Evolutionary conservation across 2,113 vertebrate genomes (phyloP), one percentile per base, ranked within the genome.

Genomic region (Coptodon rendalli): DNA sequence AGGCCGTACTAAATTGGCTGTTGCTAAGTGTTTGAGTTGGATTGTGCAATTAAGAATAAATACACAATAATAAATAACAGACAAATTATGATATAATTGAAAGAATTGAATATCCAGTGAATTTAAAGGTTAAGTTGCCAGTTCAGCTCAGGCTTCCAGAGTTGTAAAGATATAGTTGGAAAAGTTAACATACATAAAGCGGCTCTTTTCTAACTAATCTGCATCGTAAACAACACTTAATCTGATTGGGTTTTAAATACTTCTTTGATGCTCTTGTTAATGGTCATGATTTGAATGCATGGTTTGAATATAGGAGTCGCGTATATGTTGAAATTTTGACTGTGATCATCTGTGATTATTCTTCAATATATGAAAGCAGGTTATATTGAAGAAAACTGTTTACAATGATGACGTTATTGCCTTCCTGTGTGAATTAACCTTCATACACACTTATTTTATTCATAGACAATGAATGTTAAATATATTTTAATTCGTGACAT

Each of bases 201-300:
- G 14, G 1, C 38, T 45, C 22, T 45, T 45, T 48, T 48, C 2
- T 48, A 48, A 29, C 3, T 43, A 71, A 43, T 40, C 66, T 76
- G 2, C 43, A 76, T 48, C 9, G 2, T 48, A 48, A 45, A 76
- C 68, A 29, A 29, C 14, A 48, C 14, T 76, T 76, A 48, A 48
- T 48, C 68, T 11, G 40, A 76, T 9, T 45, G 40, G 68, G 14
- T 76, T 48, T 76, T 29, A 0, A 50, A 78, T 50, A 19, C 11
- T 19, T 27, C 71, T 31, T 27, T 50, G 8, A 50, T 50, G 43
- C 45, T 50, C 3, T 50, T 78, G 43, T 76, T 48, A 29, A 10
- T 76, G 43, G 16, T 45, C 1, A 5, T 0, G 38, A 71, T 27
- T 73, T 50, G 9, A 31, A 50, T 50, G 71, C 24, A 8, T 0